These are phyloP conservation scores for Peromyscus leucopus DNA, from an alignment of 2,113 vertebrate species.

Conservation along the genomic window DNA sequence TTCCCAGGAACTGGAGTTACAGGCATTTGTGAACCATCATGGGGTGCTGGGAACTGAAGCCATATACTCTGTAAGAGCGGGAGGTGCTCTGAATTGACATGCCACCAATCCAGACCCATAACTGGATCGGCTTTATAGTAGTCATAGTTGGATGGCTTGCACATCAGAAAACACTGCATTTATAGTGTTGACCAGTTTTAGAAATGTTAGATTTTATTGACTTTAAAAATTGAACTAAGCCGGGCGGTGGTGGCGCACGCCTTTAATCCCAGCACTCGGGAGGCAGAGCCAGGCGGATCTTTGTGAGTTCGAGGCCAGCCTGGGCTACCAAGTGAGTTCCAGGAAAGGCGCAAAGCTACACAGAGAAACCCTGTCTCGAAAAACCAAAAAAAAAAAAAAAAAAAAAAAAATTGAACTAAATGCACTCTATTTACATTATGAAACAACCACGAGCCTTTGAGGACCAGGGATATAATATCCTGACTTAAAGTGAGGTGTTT, in stretches of 20 bases:
- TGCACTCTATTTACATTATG: neutral
- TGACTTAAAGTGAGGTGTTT: neutral
- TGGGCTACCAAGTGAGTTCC: too few species aligned
- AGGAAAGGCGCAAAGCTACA: too few species aligned
- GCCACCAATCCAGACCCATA: neutral
- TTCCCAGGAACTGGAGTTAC: neutral
- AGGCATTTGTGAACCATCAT: neutral
- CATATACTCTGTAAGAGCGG: neutral
- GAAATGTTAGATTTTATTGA: neutral
- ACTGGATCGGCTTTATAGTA: neutral
- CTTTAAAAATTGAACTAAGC: neutral
- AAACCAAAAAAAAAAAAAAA: too few species aligned
- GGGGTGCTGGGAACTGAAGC: neutral
- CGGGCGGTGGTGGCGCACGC: too few species aligned
- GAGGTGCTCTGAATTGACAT: neutral
- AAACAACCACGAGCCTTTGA: neutral
- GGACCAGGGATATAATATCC: neutral
- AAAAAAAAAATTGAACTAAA: neutral
- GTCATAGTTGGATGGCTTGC: neutral
- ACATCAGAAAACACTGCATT: neutral
- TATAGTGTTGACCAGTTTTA: neutral
- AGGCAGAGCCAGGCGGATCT: too few species aligned
- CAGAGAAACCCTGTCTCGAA: too few species aligned
- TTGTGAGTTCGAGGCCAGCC: too few species aligned
- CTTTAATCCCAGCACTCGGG: too few species aligned